These are phyloP conservation scores for Holcopasites calliopsidis DNA, from an alignment of 1,140 invertebrate species.

Conservation along the genomic window DNA sequence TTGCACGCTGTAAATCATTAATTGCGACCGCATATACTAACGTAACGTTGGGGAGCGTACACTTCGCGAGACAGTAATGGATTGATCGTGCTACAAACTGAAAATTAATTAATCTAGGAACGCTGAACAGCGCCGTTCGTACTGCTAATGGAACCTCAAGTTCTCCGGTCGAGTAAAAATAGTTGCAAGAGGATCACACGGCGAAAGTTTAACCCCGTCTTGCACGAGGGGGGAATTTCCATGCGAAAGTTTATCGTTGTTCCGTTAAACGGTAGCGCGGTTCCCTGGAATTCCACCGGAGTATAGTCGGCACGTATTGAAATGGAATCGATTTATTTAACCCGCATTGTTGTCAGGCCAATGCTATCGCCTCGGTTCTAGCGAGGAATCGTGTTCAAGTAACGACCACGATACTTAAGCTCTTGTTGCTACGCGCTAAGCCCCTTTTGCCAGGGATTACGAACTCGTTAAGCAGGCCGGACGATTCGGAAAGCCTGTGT, in stretches of 20 bases:
- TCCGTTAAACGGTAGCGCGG: neutral
- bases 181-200: neutral
- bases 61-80: no score
- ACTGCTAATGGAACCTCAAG: no score
- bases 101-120: no score
- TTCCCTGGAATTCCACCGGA: neutral
- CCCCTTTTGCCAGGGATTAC: conserved; percentile 45
- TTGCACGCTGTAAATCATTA: no score
- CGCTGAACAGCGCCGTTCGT: no score
- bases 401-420: conserved; percentile 41
- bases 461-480: conserved; percentile 31
- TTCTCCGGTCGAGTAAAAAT: neutral
- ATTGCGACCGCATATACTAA: no score
- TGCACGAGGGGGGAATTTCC: neutral
- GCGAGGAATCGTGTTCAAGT: conserved; percentile 4
- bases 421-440: conserved; percentile 18
- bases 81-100: no score
- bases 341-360: neutral
- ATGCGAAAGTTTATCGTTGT: neutral
- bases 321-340: conserved; percentile 14
- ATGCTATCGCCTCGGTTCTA: neutral
- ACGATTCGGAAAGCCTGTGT: neutral
- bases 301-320: neutral
- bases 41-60: no score
- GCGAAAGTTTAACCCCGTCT: no score